Base-by-base conservation (phyloP, 2,113 vertebrate genomes). In the Ctenodactylus gundi region DNA sequence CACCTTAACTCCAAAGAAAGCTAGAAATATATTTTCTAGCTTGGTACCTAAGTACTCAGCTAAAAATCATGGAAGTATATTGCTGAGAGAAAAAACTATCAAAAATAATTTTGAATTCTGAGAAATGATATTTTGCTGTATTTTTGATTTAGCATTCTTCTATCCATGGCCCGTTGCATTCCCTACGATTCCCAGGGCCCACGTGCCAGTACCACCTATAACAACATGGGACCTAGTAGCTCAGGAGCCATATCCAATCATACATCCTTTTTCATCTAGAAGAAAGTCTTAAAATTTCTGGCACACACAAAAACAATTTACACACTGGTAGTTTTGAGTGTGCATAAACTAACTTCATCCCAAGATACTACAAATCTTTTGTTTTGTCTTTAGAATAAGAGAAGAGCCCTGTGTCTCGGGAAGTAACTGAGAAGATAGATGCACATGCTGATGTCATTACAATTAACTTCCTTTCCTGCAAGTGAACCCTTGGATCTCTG, bases 391-490 rank as follows among this genome's bases (percentile, higher is more conserved):
- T 72, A 49, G 41, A 78, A 31, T 29, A 67, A 25, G 6, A 93
- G 36, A 80, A 82, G 53, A 25, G 0, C 15, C 92, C n/a, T 68
- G 8, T 36, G 67, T 29, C 3, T 6, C 81, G 20, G 25, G 31
- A n/a, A n/a, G n/a, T n/a, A 44, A 91, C 23, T 53, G 6, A 44
- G 86, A 90, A 36, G 90, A 76, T 49, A 90, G 91, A 64, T 60
- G 49, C 13, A 34, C 39, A 34, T 60, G 14, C 17, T 49, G 11
- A 60, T 82, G 4, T 57, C 29, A 27, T 88, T 93, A 72, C 68
- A 80, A 62, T 85, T 72, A 67, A 91, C 51, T 78, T 91, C 7
- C 5, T 57, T 81, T 86, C 77, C n/a, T 49, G 21, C 14, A 34
- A 77, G 29, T 13, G 20, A 88, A 91, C 17, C 9, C 58, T 62